These are phyloP conservation scores for Psylliodes chrysocephalus DNA, from an alignment of 2,888 invertebrate genomes.

Conservation along the genomic window DNA sequence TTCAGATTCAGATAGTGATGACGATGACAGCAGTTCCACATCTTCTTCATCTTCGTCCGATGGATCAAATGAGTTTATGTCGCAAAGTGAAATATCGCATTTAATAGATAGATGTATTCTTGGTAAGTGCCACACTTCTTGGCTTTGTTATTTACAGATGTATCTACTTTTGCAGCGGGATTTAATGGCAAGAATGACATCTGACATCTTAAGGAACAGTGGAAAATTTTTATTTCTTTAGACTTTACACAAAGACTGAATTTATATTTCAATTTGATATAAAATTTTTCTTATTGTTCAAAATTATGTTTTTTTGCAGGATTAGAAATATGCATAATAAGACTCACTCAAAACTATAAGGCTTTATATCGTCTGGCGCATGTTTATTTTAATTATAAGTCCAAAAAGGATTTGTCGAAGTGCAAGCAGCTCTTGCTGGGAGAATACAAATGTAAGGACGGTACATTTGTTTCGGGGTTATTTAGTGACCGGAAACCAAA, in stretches of 20 bases:
- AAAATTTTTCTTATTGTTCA: no score
- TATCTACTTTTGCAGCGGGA: no score
- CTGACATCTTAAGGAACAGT: no score
- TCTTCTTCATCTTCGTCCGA: constrained; percentile 56
- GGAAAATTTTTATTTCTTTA: no score
- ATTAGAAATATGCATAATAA: constrained; percentile 83
- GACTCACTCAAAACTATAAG: constrained; percentile 94
- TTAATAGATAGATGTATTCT: constrained; percentile 59
- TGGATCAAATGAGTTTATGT: constrained; percentile 55
- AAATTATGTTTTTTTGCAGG: constrained; percentile 67
- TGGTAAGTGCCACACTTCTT: no score
- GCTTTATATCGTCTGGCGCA: constrained; percentile 88
- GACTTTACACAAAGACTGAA: no score
- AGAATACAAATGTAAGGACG: constrained; percentile 73
- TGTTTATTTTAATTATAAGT: constrained; percentile 78
- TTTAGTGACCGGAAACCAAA: constrained; percentile 85
- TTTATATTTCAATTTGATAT: no score
- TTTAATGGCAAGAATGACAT: no score
- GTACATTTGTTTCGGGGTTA: constrained; percentile 79
- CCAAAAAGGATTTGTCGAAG: constrained; percentile 74
- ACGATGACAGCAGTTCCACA: constrained; percentile 64
- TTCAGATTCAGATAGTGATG: constrained; percentile 63
- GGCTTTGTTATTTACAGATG: no score
- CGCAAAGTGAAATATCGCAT: constrained; percentile 56
- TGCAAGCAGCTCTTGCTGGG: constrained; percentile 78